These are phyloP conservation scores for Digitonthophagus gazella DNA, from an alignment of 2,888 invertebrate genomes.

Conservation along the genomic window DNA sequence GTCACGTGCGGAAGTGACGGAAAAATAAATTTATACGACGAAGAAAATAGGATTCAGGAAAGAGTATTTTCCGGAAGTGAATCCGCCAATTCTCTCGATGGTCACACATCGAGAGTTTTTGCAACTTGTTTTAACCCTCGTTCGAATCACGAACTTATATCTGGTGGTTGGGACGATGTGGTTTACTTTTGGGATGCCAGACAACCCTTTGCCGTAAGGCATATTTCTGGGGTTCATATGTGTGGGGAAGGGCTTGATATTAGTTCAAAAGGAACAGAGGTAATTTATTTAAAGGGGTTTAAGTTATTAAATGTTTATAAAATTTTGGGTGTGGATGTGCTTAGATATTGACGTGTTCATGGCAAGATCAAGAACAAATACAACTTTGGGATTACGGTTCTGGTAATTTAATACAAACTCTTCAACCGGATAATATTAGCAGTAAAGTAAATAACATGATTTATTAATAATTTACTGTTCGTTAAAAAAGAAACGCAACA, in stretches of 20 bases:
- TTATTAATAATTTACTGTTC: not conserved
- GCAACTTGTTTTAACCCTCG: slow-evolving; percentile 65
- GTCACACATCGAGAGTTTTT: slow-evolving; percentile 64
- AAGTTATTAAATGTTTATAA: not conserved
- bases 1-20: slow-evolving; percentile 65
- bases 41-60: slow-evolving; percentile 65
- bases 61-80: slow-evolving; percentile 56
- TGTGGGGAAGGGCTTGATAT: slow-evolving; percentile 69
- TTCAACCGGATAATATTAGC: slow-evolving; percentile 56
- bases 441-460: slow-evolving; percentile 37
- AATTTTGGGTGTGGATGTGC: slow-evolving; percentile 11
- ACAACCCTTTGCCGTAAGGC: slow-evolving; percentile 59
- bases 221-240: slow-evolving; percentile 61
- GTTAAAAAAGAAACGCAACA: no score
- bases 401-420: slow-evolving; percentile 60
- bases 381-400: slow-evolving; percentile 67
- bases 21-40: slow-evolving; percentile 65
- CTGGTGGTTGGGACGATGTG: slow-evolving; percentile 67
- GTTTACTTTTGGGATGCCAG: slow-evolving; percentile 69
- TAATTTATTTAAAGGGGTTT: slow-evolving; percentile 39
- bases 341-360: slow-evolving; percentile 65
- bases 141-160: slow-evolving; percentile 63
- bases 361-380: slow-evolving; percentile 61
- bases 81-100: slow-evolving; percentile 50
- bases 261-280: slow-evolving; percentile 62